These are phyloP conservation scores for Apamea sordens DNA, from an alignment of 2,888 invertebrate genomes.

Conservation along the genomic window DNA sequence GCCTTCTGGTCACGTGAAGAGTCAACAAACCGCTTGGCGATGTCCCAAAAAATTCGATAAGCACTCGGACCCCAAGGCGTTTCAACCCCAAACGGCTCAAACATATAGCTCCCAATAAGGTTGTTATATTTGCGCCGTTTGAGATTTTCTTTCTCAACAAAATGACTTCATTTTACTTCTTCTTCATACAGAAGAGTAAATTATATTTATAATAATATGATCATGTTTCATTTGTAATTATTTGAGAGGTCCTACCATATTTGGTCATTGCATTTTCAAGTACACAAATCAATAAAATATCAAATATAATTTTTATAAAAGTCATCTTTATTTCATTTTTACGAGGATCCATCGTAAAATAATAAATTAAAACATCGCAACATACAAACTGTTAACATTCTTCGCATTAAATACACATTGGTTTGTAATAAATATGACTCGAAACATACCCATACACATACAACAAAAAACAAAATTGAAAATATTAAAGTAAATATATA, in stretches of 20 bases:
- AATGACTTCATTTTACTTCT: background rate
- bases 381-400: conserved; percentile 68
- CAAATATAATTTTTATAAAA: conserved; percentile 47
- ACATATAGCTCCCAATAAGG: no score
- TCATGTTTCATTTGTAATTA: background rate
- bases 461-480: conserved; percentile 66
- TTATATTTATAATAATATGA: no score
- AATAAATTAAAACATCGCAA: conserved; percentile 73
- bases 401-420: conserved; percentile 67
- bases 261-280: background rate
- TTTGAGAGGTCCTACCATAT: no score
- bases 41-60: no score
- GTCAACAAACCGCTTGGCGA: no score
- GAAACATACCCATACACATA: conserved; percentile 76
- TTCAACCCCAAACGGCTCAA: no score
- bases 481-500: conserved; percentile 62
- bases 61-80: no score
- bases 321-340: conserved; percentile 73
- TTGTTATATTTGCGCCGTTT: no score
- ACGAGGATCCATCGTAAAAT: conserved; percentile 82
- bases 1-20: no score
- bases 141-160: no score
- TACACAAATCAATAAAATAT: conserved; percentile 36
- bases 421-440: conserved; percentile 82
- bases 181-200: background rate